These are phyloP conservation scores for Drosophila cognata DNA, from an alignment of 2,888 invertebrate genomes.

Conservation along the genomic window DNA sequence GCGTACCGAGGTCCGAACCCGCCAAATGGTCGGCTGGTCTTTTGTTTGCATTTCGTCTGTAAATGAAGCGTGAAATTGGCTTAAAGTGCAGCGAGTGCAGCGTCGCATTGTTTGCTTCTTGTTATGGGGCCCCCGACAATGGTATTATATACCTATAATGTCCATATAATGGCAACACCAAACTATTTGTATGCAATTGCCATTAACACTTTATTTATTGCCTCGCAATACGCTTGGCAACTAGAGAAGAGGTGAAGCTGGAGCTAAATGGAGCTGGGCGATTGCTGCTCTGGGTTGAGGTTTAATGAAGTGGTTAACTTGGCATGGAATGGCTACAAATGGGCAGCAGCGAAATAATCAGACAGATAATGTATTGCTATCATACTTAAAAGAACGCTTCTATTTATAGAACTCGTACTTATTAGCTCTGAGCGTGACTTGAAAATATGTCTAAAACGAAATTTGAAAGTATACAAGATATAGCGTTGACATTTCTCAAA, in stretches of 20 bases:
- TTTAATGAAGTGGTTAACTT: constrained; percentile 70
- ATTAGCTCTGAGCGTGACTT: background rate
- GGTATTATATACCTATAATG: constrained; percentile 47
- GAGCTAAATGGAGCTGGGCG: constrained; percentile 14
- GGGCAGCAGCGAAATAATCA: constrained; percentile 27
- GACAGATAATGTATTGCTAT: constrained; percentile 3
- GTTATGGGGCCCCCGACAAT: constrained; percentile 65
- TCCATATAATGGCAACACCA: constrained; percentile 77
- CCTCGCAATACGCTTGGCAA: constrained; percentile 24
- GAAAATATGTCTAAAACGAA: background rate
- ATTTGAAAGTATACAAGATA: background rate
- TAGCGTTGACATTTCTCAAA: background rate
- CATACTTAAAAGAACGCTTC: background rate
- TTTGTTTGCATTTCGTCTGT: constrained; percentile 75
- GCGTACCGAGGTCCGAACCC: constrained; percentile 28
- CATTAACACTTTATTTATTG: constrained; percentile 83
- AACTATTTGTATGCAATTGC: constrained; percentile 81
- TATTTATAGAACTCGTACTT: background rate
- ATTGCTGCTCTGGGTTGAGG: constrained; percentile 18
- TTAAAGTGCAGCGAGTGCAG: constrained; percentile 74
- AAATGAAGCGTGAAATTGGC: constrained; percentile 84
- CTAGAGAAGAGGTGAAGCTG: constrained; percentile 5
- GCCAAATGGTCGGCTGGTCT: constrained; percentile 61
- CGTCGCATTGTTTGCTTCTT: constrained; percentile 81
- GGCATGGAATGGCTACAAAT: constrained; percentile 54